A percentile compares a stretch with the other conserved stretches of the same genome.
phyloP scores from a whole-genome alignment of 2,797 vertebrate genomes.

The Emydoidea blandingii region DNA sequence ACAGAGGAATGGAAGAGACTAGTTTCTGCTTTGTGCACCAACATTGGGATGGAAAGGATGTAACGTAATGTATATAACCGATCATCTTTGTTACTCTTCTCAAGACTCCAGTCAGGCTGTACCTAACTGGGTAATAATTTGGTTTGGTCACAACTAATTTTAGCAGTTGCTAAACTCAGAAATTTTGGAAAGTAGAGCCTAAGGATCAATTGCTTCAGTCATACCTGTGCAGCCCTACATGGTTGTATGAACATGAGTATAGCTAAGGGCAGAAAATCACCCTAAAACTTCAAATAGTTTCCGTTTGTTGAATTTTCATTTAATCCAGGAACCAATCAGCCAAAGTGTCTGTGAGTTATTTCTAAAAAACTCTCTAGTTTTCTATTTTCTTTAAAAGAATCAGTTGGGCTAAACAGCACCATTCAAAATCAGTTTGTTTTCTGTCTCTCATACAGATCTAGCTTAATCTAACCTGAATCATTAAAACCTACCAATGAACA shows the following conservation, averaged over 20 bases:
- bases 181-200: not conserved
- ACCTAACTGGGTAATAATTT: constrained; percentile 7
- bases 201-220: not conserved
- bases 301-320: constrained; percentile 47
- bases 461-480: not conserved
- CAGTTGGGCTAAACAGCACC: not conserved
- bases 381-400: not conserved
- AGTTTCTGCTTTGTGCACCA: not conserved
- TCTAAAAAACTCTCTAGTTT: not conserved
- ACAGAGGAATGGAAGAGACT: not conserved
- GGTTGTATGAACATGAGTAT: not conserved
- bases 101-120: constrained; percentile 40
- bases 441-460: not conserved
- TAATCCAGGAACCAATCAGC: constrained; percentile 37
- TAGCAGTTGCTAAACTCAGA: not conserved
- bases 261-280: not conserved
- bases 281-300: constrained; percentile 40
- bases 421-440: not conserved
- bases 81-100: constrained; percentile 14
- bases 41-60: not conserved
- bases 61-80: not conserved
- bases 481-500: not conserved
- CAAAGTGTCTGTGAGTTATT: not conserved
- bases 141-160: not conserved
- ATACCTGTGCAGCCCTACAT: not conserved